These are phyloP conservation scores for Neodontobutis hainanensis DNA, from an alignment of 2,113 vertebrate species.

Conservation along the genomic window DNA sequence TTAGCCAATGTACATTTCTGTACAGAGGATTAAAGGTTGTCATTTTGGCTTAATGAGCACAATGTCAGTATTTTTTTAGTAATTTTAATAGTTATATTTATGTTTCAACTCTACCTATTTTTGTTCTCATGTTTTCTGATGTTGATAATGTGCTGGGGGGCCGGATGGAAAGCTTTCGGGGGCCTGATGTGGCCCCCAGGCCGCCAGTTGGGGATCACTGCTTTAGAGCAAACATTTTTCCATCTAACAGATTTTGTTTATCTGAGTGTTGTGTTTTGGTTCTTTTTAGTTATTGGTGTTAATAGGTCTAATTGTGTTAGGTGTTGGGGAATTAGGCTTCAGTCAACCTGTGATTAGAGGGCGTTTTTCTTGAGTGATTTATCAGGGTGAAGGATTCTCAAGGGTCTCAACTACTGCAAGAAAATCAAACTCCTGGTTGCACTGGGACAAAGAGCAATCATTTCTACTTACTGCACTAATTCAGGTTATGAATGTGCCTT, in stretches of 20 bases:
- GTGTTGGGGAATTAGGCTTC: slow-evolving; percentile 53
- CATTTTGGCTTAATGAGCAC: no score
- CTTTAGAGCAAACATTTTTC: neutral
- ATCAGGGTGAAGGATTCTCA: slow-evolving; percentile 37
- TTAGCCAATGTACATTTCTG: no score
- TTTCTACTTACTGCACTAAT: slow-evolving; percentile 21
- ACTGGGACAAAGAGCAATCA: slow-evolving; percentile 11
- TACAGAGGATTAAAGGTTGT: no score
- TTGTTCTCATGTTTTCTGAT: no score
- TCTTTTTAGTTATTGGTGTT: slow-evolving; percentile 58
- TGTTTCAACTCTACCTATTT: no score
- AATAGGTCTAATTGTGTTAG: slow-evolving; percentile 58
- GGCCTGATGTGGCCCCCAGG: no score
- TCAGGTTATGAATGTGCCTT: neutral
- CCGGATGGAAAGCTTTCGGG: no score
- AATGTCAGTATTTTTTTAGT: no score
- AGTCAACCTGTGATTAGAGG: slow-evolving; percentile 45
- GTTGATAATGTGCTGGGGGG: no score
- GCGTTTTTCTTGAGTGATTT: slow-evolving; percentile 51
- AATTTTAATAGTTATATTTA: no score
- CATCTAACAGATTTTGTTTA: neutral
- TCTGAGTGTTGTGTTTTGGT: slow-evolving; percentile 3
- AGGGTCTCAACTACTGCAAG: slow-evolving; percentile 21
- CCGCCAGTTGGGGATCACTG: no score
- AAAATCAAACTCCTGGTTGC: slow-evolving; percentile 41